Evolutionary conservation across 2,888 invertebrate species (phyloP).

Genomic region (Neria commutata): DNA sequence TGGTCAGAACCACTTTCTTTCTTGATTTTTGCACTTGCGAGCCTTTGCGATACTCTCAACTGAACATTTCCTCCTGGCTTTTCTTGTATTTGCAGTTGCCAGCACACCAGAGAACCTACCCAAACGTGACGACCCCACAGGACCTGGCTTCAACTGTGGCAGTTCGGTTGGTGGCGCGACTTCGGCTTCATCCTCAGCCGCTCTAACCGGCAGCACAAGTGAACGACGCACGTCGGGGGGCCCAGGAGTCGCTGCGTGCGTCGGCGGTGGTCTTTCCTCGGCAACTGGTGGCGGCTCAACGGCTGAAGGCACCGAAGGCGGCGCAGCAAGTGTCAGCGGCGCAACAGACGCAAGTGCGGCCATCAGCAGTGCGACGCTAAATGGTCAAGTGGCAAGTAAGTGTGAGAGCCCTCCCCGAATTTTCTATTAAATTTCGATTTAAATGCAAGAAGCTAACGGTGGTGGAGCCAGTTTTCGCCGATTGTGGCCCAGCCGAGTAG

Average conservation of each 20-base stretch:
- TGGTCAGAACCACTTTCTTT: too few species aligned
- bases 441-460: background rate
- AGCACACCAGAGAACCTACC: slow-evolving; percentile 77
- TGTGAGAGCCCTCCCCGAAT: too few species aligned
- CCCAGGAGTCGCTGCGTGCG: background rate
- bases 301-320: slow-evolving; percentile 17
- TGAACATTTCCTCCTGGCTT: slow-evolving; percentile 5
- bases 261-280: background rate
- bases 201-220: slow-evolving; percentile 61
- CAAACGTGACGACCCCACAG: slow-evolving; percentile 66
- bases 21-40: too few species aligned
- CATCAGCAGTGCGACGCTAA: slow-evolving; percentile 50
- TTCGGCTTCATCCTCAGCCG: slow-evolving; percentile 18
- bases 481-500: too few species aligned
- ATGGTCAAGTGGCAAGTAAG: slow-evolving; percentile 64
- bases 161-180: slow-evolving; percentile 56
- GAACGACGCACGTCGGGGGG: slow-evolving; percentile 10
- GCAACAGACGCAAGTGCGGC: slow-evolving; percentile 29
- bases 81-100: slow-evolving; percentile 73
- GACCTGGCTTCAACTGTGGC: slow-evolving; percentile 47
- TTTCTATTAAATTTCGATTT: too few species aligned
- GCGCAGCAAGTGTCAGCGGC: slow-evolving; percentile 19
- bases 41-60: too few species aligned
- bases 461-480: too few species aligned
- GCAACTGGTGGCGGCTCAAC: slow-evolving; percentile 18